Base-by-base conservation (phyloP, 2,888 invertebrate species). In the Drosophila kuntzei region DNA sequence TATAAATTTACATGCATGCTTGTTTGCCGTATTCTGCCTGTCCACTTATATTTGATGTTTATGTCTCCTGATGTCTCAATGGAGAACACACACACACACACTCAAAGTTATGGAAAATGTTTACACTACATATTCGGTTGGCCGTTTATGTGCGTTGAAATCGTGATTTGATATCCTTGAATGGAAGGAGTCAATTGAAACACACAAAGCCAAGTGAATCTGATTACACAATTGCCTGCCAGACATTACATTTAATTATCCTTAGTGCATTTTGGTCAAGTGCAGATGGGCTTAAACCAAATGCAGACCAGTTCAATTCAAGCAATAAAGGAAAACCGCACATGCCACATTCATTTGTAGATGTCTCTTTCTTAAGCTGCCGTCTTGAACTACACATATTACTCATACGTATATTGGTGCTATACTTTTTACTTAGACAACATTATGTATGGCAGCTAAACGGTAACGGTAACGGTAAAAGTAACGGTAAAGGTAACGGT, bases 41-140 rank as follows among this genome's bases (percentile, higher is more conserved):
- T 87, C 87, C 85, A 87, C 84, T 85, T 82, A 85, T 71, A 82
- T 85, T 85, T 85, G 82, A 89, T 87, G 86, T 70, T 79, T 85
- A 79, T 87, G 70, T 79, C 74, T 69, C 55, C 71, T 79, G 74
- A 87, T 74, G 71, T 54, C 69, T 79, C 65, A 70, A 72, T 79
- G 80, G 57, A 61, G 49, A 4, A 22, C 29, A 37, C 51, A 34
- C 44, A 49, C 27, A 55, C 16, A 50, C n/a, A 11, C 36, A 36
- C 44, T 39, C 20, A 53, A n/a, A 37, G 14, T 3, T 36, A 18
- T 25, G 65, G 61, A 71, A 65, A 79, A 58, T 87, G 64, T 82
- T 76, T 79, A 75, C 67, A 69, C 70, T 71, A 59, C 72, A 77
- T 72, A 61, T 79, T 79, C 55, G 89, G 87, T 59, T 73, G 66